Conservation (phyloP, 2,113 vertebrate species). For the Bungarus multicinctus region DNA sequence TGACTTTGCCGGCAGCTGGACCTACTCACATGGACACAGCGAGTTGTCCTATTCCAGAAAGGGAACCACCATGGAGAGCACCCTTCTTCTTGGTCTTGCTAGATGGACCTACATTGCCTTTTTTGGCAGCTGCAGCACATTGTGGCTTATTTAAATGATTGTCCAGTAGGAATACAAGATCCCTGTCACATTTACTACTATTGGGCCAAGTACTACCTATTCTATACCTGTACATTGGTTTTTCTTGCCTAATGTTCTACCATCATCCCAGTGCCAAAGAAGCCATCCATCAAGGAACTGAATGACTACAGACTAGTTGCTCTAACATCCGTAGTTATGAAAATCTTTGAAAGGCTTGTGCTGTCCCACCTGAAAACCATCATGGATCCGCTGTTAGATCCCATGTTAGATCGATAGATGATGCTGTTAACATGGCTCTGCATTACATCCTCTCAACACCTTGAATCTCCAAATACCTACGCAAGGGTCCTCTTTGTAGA, state of each 20-base stretch:
- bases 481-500: no score
- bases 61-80: background rate
- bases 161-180: background rate
- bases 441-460: no score
- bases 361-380: no score
- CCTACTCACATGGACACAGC: background rate
- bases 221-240: background rate
- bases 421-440: no score
- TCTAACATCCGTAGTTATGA: no score
- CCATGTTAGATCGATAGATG: no score
- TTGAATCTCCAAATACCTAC: no score
- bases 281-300: no score
- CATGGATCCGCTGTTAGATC: no score
- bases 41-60: background rate
- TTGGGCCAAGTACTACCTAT: background rate
- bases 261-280: no score
- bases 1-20: background rate
- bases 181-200: background rate
- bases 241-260: background rate
- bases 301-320: no score
- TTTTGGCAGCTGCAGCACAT: background rate
- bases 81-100: background rate
- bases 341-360: no score
- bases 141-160: background rate
- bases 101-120: background rate